These are phyloP conservation scores for Microchirus variegatus DNA, from an alignment of 2,797 vertebrate species.

Conservation along the genomic window DNA sequence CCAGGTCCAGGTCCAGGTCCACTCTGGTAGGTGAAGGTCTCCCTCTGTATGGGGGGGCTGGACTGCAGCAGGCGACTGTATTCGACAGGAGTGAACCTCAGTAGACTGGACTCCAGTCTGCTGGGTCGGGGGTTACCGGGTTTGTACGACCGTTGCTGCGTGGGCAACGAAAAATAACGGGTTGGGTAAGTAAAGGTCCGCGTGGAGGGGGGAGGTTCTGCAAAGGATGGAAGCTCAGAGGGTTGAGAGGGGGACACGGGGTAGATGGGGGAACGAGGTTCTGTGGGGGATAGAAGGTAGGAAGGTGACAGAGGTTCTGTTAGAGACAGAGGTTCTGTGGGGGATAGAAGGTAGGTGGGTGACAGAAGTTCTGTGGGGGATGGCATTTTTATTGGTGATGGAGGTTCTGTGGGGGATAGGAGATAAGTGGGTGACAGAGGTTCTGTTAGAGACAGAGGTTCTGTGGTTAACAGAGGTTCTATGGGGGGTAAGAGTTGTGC, in stretches of 20 bases:
- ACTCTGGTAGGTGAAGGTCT: background rate
- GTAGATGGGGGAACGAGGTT: background rate
- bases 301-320: no score
- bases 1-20: slow-evolving; percentile 25
- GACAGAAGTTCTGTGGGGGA: background rate
- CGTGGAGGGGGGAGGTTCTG: background rate
- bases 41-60: slow-evolving; percentile 21
- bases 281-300: no score
- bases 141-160: slow-evolving; percentile 47
- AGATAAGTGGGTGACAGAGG: no score
- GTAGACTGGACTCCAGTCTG: slow-evolving; percentile 78
- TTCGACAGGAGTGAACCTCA: slow-evolving; percentile 76
- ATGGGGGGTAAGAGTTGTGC: background rate
- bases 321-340: background rate
- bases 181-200: slow-evolving; percentile 19
- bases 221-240: background rate
- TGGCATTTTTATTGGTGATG: slow-evolving; percentile 4
- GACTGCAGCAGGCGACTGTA: slow-evolving; percentile 75
- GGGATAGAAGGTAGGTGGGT: background rate
- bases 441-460: background rate
- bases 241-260: background rate
- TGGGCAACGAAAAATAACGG: slow-evolving; percentile 26
- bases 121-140: slow-evolving; percentile 62
- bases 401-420: background rate
- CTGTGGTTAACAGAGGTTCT: slow-evolving; percentile 1